Percentiles rank a stretch among this genome's conserved stretches.
Evolutionary conservation across 1,140 invertebrate species (phyloP).

Genomic region (Apolygus lucorum): DNA sequence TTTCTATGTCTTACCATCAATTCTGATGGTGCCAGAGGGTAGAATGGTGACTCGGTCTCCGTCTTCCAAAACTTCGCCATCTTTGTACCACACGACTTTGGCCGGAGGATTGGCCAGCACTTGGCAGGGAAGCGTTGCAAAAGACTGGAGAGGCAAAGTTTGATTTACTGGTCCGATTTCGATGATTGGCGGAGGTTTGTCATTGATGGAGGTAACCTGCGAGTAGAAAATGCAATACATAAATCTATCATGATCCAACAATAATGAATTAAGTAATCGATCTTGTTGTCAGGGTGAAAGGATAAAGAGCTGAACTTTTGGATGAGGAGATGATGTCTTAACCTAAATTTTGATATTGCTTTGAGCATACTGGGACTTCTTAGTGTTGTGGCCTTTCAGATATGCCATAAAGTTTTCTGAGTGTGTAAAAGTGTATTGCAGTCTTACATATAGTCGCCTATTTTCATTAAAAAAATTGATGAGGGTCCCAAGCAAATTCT

Average conservation of each 20-base stretch:
- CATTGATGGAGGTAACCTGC: conserved; percentile 61
- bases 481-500: too few species aligned
- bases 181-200: conserved; percentile 82
- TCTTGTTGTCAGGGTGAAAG: too few species aligned
- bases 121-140: conserved; percentile 73
- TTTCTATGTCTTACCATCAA: conserved; percentile 56
- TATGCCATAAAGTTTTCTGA: too few species aligned
- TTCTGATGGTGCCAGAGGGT: conserved; percentile 63
- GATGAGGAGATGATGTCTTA: background rate
- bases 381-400: too few species aligned
- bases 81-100: conserved; percentile 72
- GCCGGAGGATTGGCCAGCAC: conserved; percentile 62
- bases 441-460: too few species aligned
- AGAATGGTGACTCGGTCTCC: conserved; percentile 48
- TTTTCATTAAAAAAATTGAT: too few species aligned
- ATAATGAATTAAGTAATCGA: background rate
- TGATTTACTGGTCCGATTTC: conserved; percentile 83
- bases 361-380: too few species aligned
- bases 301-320: too few species aligned
- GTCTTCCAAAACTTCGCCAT: conserved; percentile 47
- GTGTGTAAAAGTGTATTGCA: too few species aligned
- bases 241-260: background rate
- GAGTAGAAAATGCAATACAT: conserved; percentile 21
- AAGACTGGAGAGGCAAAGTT: conserved; percentile 69
- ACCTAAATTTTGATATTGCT: too few species aligned